phyloP scores from a whole-genome alignment of 2,888 invertebrate genomes.

The Tuberolachnus salignus region DNA sequence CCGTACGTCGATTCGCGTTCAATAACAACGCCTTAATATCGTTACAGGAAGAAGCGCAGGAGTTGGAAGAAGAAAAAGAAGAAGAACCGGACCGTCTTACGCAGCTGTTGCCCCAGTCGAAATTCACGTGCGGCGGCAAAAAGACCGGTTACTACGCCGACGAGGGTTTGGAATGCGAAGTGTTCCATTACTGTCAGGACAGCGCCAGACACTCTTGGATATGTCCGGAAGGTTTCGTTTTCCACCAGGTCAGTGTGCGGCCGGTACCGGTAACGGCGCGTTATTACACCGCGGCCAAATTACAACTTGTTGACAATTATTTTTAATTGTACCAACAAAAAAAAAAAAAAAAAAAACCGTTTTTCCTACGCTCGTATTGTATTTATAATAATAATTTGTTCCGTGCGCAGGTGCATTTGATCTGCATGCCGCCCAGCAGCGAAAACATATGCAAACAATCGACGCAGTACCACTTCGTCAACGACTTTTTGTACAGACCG shows the following conservation, averaged over 20 bases:
- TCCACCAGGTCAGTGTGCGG: conserved; percentile 73
- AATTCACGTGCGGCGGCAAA: conserved; percentile 79
- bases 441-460: conserved; percentile 90
- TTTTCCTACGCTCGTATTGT: too few species aligned
- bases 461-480: conserved; percentile 88
- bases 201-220: conserved; percentile 90
- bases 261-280: too few species aligned
- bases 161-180: conserved; percentile 84
- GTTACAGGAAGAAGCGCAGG: conserved; percentile 61
- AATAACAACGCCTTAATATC: not conserved
- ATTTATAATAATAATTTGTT: too few species aligned
- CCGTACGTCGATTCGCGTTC: not conserved
- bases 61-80: conserved; percentile 73
- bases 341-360: too few species aligned
- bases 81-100: conserved; percentile 86
- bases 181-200: conserved; percentile 92
- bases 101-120: conserved; percentile 78
- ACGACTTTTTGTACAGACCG: conserved; percentile 89
- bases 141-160: conserved; percentile 92
- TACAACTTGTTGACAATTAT: not conserved
- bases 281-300: not conserved
- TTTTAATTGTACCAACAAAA: too few species aligned
- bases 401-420: conserved; percentile 78
- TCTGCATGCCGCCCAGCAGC: conserved; percentile 89
- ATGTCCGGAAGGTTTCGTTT: conserved; percentile 87